Percentiles rank a stretch among this genome's conserved stretches.
Evolutionary conservation across 2,797 vertebrate genomes (phyloP).

Genomic region (Adelosebastes latens): DNA sequence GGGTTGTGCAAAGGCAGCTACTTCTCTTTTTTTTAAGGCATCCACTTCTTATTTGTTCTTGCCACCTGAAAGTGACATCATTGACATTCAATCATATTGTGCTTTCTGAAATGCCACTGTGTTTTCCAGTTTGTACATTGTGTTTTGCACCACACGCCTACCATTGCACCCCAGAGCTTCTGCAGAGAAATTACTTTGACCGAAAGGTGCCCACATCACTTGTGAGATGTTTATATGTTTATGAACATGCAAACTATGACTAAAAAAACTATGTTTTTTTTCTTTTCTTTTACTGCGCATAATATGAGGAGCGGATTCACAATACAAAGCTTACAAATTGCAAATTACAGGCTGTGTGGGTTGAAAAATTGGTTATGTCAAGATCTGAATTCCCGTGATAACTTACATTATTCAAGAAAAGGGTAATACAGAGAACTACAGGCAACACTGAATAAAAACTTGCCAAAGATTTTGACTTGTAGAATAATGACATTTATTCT

Average conservation of each 20-base stretch:
- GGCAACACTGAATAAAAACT: constrained; percentile 14
- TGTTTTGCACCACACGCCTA: neutral
- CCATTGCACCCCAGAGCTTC: neutral
- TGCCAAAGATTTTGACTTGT: constrained; percentile 27
- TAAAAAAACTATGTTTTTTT: neutral
- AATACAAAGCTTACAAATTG: constrained; percentile 10
- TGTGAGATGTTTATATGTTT: neutral
- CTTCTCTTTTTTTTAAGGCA: neutral
- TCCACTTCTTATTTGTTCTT: neutral
- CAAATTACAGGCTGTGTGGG: constrained; percentile 29
- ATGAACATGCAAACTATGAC: neutral
- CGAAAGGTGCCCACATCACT: neutral
- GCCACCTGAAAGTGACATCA: neutral
- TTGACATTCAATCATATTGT: neutral
- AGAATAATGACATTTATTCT: constrained; percentile 23
- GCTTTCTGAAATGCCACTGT: neutral
- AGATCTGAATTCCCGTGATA: constrained; percentile 41
- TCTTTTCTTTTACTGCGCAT: neutral
- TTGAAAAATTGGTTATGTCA: constrained; percentile 41
- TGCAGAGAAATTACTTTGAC: neutral
- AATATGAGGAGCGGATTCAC: constrained; percentile 2
- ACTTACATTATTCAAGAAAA: constrained; percentile 28
- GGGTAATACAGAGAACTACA: constrained; percentile 2
- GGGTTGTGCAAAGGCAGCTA: neutral
- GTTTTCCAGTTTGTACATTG: neutral